Conservation (phyloP, 2,888 invertebrate genomes). For the Drosophila meridiana region DNA sequence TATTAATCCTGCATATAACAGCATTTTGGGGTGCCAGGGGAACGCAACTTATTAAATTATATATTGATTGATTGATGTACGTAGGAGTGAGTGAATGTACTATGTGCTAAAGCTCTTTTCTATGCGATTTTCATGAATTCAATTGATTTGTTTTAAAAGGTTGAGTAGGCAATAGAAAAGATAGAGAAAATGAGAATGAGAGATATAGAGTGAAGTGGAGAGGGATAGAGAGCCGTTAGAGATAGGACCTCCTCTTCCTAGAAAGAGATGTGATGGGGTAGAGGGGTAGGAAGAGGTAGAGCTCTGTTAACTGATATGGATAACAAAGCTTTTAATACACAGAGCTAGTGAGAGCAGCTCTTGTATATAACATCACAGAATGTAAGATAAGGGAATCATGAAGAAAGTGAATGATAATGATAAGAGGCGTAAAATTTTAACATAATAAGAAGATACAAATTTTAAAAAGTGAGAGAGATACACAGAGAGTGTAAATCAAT, state of each 20-base stretch:
- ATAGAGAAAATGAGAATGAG: neutral
- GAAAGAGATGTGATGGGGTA: no score
- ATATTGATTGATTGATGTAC: conserved; percentile 22
- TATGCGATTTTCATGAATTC: conserved; percentile 5
- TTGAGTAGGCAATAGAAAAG: neutral
- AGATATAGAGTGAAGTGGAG: neutral
- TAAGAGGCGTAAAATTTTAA: neutral
- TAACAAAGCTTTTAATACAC: neutral
- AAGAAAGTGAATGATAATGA: neutral
- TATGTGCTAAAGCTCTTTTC: neutral
- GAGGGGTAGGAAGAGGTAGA: no score
- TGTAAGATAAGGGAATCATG: neutral
- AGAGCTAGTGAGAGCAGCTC: no score
- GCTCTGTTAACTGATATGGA: neutral
- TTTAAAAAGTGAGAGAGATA: neutral
- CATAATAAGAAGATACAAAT: neutral
- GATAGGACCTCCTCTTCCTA: neutral
- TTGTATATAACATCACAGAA: neutral
- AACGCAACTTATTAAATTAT: conserved; percentile 11
- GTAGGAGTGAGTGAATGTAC: neutral
- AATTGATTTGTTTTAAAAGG: neutral
- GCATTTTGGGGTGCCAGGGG: neutral
- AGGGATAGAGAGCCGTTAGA: neutral
- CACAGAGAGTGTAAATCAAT: no score
- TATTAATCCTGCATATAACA: neutral